A percentile compares a stretch with the other conserved stretches of the same genome.
Evolutionary conservation across 2,113 vertebrate species (phyloP).

Genomic region (Neopipo cinnamomea): DNA sequence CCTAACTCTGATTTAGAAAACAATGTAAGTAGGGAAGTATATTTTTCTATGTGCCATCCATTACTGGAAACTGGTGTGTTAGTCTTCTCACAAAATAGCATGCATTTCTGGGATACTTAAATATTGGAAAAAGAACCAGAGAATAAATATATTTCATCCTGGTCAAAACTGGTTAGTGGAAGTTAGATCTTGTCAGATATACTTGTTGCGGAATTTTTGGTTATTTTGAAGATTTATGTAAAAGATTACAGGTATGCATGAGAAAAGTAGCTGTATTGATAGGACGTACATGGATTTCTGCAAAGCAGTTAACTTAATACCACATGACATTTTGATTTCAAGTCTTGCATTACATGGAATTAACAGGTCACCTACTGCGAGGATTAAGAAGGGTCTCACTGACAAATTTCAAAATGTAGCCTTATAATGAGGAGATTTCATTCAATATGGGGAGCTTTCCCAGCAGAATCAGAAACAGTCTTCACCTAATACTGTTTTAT

Average conservation of each 20-base stretch:
- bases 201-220: background rate
- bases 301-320: conserved; percentile 7
- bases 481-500: background rate
- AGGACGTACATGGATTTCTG: background rate
- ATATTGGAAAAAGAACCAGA: background rate
- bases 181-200: background rate
- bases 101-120: background rate
- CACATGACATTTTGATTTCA: conserved; percentile 20
- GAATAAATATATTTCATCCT: background rate
- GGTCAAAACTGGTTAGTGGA: background rate
- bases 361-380: background rate
- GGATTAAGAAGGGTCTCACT: background rate
- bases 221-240: background rate
- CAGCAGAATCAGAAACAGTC: background rate
- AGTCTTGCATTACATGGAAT: background rate
- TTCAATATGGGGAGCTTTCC: background rate
- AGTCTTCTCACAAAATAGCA: background rate
- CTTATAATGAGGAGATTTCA: background rate
- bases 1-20: background rate
- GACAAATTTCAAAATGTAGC: background rate
- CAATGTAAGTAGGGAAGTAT: background rate
- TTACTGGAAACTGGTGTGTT: background rate
- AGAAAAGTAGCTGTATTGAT: background rate
- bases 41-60: background rate
- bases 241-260: background rate